phyloP scores from a whole-genome alignment of 2,888 invertebrate genomes.

The Graphium colonna region DNA sequence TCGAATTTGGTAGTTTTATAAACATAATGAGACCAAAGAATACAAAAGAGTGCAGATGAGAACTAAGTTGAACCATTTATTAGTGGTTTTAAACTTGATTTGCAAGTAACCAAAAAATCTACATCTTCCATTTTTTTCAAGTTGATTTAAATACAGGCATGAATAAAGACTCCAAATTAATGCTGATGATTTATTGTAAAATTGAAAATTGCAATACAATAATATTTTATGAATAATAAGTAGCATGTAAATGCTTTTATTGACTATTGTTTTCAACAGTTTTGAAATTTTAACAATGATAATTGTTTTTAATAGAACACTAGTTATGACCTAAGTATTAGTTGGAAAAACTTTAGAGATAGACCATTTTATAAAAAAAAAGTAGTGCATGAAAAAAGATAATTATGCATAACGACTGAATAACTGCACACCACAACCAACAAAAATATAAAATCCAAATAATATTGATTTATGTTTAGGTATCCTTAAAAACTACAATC shows the following conservation, averaged over 20 bases:
- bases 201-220: conserved; percentile 11
- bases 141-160: too few species aligned
- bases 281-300: not conserved
- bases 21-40: too few species aligned
- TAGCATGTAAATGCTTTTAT: conserved; percentile 1
- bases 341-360: not conserved
- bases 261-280: not conserved
- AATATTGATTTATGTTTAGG: too few species aligned
- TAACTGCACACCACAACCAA: not conserved
- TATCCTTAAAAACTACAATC: too few species aligned
- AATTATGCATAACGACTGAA: not conserved
- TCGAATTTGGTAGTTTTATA: too few species aligned
- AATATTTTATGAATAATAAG: not conserved
- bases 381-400: not conserved
- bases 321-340: conserved; percentile 7
- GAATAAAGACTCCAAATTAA: conserved; percentile 5
- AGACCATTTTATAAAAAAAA: not conserved
- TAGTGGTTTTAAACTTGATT: too few species aligned
- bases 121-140: too few species aligned
- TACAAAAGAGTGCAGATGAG: too few species aligned
- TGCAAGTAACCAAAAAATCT: too few species aligned
- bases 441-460: not conserved
- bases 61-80: too few species aligned
- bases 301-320: not conserved
- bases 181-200: conserved; percentile 18